Evolutionary conservation across 23 tunicate species (phyloP).

Genomic region (Pegea sp.): DNA sequence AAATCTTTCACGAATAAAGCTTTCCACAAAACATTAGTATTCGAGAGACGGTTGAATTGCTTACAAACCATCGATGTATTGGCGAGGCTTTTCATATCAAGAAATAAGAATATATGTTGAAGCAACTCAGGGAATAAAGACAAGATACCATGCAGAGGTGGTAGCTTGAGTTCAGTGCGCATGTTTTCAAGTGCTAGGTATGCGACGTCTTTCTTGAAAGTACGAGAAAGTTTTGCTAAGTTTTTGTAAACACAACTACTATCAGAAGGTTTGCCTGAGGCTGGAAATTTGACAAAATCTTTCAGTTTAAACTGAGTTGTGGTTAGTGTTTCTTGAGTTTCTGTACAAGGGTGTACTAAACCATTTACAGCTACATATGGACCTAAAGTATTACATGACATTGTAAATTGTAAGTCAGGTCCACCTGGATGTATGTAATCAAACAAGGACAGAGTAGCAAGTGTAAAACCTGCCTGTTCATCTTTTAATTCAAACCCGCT

Average conservation of each 20-base stretch:
- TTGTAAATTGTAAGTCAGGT: constrained; percentile 10
- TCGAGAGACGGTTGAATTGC: constrained; percentile 7
- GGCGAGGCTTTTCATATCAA: constrained; percentile 15
- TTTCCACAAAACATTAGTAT: constrained; percentile 52
- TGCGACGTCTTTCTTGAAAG: constrained; percentile 33
- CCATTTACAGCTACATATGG: constrained; percentile 45
- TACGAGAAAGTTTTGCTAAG: constrained; percentile 14
- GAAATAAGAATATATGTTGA: constrained; percentile 11
- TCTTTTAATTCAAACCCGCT: constrained; percentile 40
- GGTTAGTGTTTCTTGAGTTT: too few species aligned
- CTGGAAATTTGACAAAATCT: too few species aligned
- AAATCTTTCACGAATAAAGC: constrained; percentile 26
- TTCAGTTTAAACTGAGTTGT: too few species aligned
- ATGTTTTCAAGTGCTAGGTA: constrained; percentile 44
- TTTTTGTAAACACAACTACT: constrained; percentile 24
- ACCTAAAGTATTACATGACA: constrained; percentile 47
- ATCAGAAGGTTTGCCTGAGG: constrained; percentile 13
- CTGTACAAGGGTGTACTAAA: too few species aligned
- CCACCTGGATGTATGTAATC: constrained; percentile 49
- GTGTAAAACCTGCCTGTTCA: background rate
- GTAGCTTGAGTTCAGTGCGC: constrained; percentile 44
- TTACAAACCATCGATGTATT: constrained; percentile 1
- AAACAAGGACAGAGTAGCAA: constrained; percentile 4
- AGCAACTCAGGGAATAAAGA: constrained; percentile 59
- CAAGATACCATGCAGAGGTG: constrained; percentile 61